These are phyloP conservation scores for Ophion costatus DNA, from an alignment of 2,888 invertebrate species.

Conservation along the genomic window DNA sequence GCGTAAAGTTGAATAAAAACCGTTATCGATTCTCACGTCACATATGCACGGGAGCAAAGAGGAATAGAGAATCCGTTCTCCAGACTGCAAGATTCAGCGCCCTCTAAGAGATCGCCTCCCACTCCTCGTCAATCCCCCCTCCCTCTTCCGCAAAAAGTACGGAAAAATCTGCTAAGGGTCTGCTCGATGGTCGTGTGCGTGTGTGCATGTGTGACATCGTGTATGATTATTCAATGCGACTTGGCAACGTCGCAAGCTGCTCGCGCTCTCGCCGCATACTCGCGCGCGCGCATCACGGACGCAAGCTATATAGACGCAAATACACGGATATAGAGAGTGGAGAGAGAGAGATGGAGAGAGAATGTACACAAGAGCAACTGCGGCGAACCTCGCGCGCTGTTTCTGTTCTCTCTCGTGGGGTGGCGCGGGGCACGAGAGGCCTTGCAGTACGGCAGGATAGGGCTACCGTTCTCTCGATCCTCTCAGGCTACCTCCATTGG, in stretches of 20 bases:
- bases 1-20: constrained; percentile 11
- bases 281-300: constrained; percentile 69
- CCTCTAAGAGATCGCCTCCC: background rate
- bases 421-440: constrained; percentile 54
- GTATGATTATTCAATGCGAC: constrained; percentile 51
- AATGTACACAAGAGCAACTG: constrained; percentile 72
- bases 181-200: background rate
- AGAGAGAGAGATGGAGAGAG: constrained; percentile 66
- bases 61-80: constrained; percentile 6
- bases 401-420: constrained; percentile 74
- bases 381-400: constrained; percentile 78
- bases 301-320: constrained; percentile 4
- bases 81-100: constrained; percentile 14
- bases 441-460: constrained; percentile 35
- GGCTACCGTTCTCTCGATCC: constrained; percentile 61
- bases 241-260: constrained; percentile 80
- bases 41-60: background rate
- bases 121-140: background rate
- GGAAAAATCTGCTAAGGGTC: constrained; percentile 37
- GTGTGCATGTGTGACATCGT: constrained; percentile 63
- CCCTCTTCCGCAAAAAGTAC: background rate
- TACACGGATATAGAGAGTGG: constrained; percentile 7
- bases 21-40: constrained; percentile 27
- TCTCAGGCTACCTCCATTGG: constrained; percentile 71
- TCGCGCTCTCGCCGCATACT: constrained; percentile 69